Evolutionary conservation across 2,797 vertebrate genomes (phyloP).

Genomic region (Hoplostethus atlanticus): DNA sequence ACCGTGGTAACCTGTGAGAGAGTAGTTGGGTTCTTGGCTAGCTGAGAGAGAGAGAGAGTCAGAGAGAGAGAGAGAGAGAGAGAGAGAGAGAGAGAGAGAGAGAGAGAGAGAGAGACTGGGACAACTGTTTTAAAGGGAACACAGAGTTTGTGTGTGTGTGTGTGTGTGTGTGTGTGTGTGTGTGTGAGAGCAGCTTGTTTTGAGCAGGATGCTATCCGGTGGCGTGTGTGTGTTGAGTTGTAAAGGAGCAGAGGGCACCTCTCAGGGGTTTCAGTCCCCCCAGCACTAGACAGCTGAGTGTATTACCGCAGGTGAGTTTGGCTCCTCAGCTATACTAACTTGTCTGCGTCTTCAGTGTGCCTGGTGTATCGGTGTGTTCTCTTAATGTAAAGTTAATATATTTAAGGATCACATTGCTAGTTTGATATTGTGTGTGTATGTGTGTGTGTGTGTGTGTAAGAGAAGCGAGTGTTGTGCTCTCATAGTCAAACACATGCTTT

Average conservation of each 20-base stretch:
- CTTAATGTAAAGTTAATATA: neutral
- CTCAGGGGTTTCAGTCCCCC: slow-evolving; percentile 53
- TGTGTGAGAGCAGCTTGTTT: slow-evolving; percentile 61
- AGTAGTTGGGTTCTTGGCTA: slow-evolving; percentile 71
- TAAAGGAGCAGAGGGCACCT: slow-evolving; percentile 74
- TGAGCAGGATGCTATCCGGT: slow-evolving; percentile 68
- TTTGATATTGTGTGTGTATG: neutral
- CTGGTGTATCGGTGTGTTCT: neutral
- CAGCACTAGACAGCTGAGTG: slow-evolving; percentile 52
- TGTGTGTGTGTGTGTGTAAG: slow-evolving; percentile 2
- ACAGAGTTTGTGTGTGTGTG: slow-evolving; percentile 13
- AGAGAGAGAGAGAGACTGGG: slow-evolving; percentile 23
- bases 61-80: slow-evolving; percentile 26
- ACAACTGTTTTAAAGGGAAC: neutral
- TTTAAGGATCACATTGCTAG: neutral
- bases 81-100: slow-evolving; percentile 8
- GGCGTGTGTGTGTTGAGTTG: slow-evolving; percentile 65
- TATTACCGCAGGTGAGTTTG: slow-evolving; percentile 72
- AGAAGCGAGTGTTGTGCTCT: neutral
- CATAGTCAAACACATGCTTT: no score
- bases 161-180: slow-evolving; percentile 32
- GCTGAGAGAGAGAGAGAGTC: slow-evolving; percentile 25
- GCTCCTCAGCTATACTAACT: slow-evolving; percentile 20
- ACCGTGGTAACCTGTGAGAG: slow-evolving; percentile 82
- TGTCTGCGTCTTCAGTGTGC: neutral